These are phyloP conservation scores for Plebejus melissa DNA, from an alignment of 2,888 invertebrate species.

Conservation along the genomic window DNA sequence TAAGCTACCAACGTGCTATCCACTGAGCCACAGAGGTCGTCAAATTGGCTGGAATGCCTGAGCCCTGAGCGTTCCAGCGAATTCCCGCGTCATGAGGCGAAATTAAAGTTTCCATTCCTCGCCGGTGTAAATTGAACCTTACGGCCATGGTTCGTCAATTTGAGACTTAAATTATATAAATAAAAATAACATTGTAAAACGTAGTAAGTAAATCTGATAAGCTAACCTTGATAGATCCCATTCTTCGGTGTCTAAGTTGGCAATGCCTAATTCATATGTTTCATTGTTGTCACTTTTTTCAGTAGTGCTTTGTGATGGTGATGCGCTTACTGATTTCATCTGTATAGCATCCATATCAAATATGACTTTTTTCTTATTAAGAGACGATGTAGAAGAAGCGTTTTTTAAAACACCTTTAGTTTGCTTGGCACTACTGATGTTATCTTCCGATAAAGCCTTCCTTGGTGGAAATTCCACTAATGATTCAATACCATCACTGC, in stretches of 20 bases:
- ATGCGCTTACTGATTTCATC: slow-evolving; percentile 73
- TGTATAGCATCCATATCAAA: slow-evolving; percentile 81
- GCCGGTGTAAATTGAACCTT: too few species aligned
- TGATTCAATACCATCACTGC: slow-evolving; percentile 53
- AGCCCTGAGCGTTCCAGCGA: too few species aligned
- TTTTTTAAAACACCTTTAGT: slow-evolving; percentile 80
- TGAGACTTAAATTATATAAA: too few species aligned
- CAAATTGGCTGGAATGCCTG: too few species aligned
- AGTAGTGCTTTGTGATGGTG: slow-evolving; percentile 71
- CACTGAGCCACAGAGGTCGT: too few species aligned
- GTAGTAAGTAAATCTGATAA: not conserved
- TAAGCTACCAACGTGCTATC: too few species aligned
- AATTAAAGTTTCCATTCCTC: too few species aligned
- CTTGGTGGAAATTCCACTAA: slow-evolving; percentile 46
- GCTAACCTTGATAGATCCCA: slow-evolving; percentile 74
- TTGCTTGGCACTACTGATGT: slow-evolving; percentile 48
- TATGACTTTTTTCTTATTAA: slow-evolving; percentile 81
- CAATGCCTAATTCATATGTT: slow-evolving; percentile 60
- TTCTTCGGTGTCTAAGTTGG: slow-evolving; percentile 70
- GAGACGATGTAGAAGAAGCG: slow-evolving; percentile 72
- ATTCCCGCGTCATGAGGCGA: too few species aligned
- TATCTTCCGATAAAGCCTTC: slow-evolving; percentile 51
- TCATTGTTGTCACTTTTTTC: slow-evolving; percentile 62
- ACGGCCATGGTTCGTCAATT: too few species aligned
- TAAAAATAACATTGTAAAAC: too few species aligned